Base-by-base conservation (phyloP, 1,140 invertebrate species). In the Pogonognathellus flavescens region DNA sequence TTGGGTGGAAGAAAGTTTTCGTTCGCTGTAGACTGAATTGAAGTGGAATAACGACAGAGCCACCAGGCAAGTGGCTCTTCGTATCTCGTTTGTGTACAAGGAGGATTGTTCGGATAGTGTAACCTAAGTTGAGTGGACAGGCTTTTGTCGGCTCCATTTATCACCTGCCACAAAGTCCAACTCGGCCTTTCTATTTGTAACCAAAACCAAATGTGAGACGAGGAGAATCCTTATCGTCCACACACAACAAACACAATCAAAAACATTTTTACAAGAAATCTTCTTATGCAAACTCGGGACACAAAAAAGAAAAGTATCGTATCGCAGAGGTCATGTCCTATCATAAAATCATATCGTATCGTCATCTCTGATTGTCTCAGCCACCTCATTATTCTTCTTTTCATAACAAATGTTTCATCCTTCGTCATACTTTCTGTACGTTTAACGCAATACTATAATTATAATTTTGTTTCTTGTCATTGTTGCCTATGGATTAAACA, bases 81-180 rank as follows among this genome's bases (percentile, higher is more conserved):
- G 31, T 76, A 76, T 76, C 70, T 76, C 70, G 14, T 31, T n/a
- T 13, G 6, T 50, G 0, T 14, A 76, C 70, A 76, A 76, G 41
- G 3, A 49, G 25, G 14, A 10, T 49, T 76, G 70, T 76, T 76
- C 70, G 16, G 70, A 76, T 25, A 76, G 70, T 76, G 70, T 76
- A 76, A 76, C 31, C 70, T 76, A 76, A 49, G 41, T 76, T 76
- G 70, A 76, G 31, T 76, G 70, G 70, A 76, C 70, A 76, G 41
- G 22, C 70, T 76, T 76, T 76, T 76, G 70, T 76, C 70, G 70
- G 70, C 70, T 76, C 70, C 70, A 76, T 76, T 76, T 76, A 76
- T 76, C 70, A 76, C 70, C 70, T 76, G 70, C 70, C 70, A 76
- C 70, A 76, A 50, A 76, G 13, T 76, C 31, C 16, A 76, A 25